These are phyloP conservation scores for Onychostruthus taczanowskii DNA, from an alignment of 2,113 vertebrate species.

Conservation along the genomic window DNA sequence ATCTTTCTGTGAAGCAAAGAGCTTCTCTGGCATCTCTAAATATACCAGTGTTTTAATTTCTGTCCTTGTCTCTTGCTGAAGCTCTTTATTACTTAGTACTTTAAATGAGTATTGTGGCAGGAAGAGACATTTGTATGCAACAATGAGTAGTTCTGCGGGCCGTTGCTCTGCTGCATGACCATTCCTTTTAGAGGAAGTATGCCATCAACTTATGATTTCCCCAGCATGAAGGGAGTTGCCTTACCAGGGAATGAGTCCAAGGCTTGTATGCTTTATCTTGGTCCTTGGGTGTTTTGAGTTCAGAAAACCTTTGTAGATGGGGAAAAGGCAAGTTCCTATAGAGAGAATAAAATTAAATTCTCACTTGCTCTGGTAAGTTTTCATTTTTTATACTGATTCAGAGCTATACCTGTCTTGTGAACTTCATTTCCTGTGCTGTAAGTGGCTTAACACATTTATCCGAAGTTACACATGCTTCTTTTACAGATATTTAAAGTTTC, in stretches of 20 bases:
- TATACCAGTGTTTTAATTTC: not conserved
- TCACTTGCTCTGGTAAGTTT: not conserved
- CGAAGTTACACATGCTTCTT: not conserved
- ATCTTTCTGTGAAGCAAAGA: not conserved
- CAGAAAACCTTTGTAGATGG: not conserved
- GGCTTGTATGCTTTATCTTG: not conserved
- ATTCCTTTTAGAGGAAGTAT: conserved; percentile 2
- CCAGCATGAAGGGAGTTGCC: not conserved
- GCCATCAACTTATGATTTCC: not conserved
- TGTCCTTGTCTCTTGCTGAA: not conserved
- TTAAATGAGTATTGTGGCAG: not conserved
- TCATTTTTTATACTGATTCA: not conserved
- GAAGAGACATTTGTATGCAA: conserved; percentile 31
- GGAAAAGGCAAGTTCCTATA: not conserved
- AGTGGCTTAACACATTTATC: not conserved
- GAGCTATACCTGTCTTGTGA: not conserved
- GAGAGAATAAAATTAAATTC: not conserved
- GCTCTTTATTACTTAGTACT: not conserved
- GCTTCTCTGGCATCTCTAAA: not conserved
- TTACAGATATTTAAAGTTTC: not conserved
- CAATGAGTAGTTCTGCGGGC: conserved; percentile 23
- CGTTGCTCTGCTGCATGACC: not conserved
- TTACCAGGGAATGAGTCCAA: not conserved
- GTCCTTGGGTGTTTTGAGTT: not conserved
- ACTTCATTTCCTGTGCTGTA: not conserved